Evolutionary conservation across 2,797 vertebrate species (phyloP).

Genomic region (Phoebastria nigripes): DNA sequence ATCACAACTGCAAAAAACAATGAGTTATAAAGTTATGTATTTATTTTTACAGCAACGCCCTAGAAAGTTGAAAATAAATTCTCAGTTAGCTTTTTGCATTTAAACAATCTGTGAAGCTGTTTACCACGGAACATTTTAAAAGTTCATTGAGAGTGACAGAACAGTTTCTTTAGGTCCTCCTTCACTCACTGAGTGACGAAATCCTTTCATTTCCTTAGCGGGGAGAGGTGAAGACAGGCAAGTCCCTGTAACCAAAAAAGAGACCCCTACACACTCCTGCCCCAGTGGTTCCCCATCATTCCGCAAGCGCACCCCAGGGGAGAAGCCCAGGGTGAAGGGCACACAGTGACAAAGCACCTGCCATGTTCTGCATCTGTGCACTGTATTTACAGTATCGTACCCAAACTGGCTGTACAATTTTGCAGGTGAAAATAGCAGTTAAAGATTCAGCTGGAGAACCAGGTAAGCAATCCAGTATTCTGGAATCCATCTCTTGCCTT

Average conservation of each 20-base stretch:
- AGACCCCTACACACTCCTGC: neutral
- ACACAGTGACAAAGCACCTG: neutral
- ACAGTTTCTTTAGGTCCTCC: neutral
- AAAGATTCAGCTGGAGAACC: neutral
- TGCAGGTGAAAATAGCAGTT: neutral
- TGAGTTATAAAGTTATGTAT: neutral
- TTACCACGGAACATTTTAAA: neutral
- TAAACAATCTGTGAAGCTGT: neutral
- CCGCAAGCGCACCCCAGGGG: neutral
- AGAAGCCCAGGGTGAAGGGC: neutral
- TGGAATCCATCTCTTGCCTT: neutral
- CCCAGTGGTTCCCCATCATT: neutral
- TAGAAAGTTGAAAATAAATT: neutral
- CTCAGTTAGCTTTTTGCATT: neutral
- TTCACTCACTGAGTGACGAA: neutral
- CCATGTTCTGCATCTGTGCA: neutral
- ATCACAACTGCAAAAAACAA: neutral
- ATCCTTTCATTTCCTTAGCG: neutral
- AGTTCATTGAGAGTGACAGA: neutral
- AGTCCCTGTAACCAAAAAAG: neutral
- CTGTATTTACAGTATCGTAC: neutral
- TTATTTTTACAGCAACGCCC: neutral
- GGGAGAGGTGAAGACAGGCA: neutral
- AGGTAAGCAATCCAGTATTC: neutral
- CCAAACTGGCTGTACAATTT: neutral